Base-by-base conservation (phyloP, 2,888 invertebrate genomes). In the Amorpha juglandis region DNA sequence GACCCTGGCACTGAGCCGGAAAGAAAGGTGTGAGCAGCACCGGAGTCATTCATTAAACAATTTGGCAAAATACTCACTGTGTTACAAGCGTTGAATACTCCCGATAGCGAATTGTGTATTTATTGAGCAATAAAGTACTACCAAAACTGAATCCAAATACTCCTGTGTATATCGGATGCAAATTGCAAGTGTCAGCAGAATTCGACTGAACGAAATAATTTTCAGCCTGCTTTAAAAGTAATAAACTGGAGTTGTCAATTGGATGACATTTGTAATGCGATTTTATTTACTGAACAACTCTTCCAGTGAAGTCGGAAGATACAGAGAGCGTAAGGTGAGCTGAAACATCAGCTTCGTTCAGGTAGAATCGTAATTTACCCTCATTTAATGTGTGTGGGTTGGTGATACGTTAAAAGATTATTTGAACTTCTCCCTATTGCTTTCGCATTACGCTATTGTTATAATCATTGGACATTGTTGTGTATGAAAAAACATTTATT, bases 311-410 rank as follows among this genome's bases (percentile, higher is more conserved):
- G 80, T 83, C 82, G 76, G 80, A 87, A 88, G 89, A 88, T 88
- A 87, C 84, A 86, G 74, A 68, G 75, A 74, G 79, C n/a, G 78
- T 80, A 82, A 84, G 83, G 86, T 84, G 81, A 83, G 82, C 82
- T 78, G 79, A 72, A 76, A 77, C 82, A 82, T 86, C 83, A 81
- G 79, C 69, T 79, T 81, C 81, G 80, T 80, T 86, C 76, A 79
- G 83, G 81, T 80, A 75, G 74, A 80, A 74, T 83, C 87, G 88
- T 91, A 90, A 89, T 81, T 91, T 87, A 87, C 77, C 74, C 71
- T 76, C 79, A 82, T 92, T 92, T 92, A 91, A 92, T 92, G 91
- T 91, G 91, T 91, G 90, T 91, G 91, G 90, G 88, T 87, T 81
- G 87, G 79, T 88, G 90, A 91, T 89, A 86, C 78, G 84, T 80